phyloP scores from a whole-genome alignment of 1,140 invertebrate species.

The Bombus ignitus region DNA sequence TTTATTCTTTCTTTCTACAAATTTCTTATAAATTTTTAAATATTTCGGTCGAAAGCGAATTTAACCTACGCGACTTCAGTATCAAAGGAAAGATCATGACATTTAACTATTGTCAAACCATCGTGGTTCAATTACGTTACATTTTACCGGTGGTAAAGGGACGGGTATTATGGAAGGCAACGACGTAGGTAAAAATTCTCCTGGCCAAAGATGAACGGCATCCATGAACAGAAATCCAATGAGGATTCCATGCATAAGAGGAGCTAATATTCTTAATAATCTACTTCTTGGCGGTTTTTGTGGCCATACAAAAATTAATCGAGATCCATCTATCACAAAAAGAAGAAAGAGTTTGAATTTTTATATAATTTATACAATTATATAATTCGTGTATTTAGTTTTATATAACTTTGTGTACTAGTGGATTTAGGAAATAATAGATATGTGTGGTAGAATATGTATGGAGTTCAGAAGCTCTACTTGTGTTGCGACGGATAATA shows the following conservation, averaged over 20 bases:
- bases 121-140: slow-evolving; percentile 77
- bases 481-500: slow-evolving; percentile 60
- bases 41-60: slow-evolving; percentile 79
- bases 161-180: slow-evolving; percentile 65
- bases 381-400: background rate
- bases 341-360: background rate
- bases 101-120: slow-evolving; percentile 71
- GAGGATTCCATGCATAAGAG: slow-evolving; percentile 67
- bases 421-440: background rate
- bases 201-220: slow-evolving; percentile 76
- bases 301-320: slow-evolving; percentile 78
- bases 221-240: slow-evolving; percentile 70
- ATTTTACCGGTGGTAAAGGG: slow-evolving; percentile 72
- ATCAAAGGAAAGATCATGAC: background rate
- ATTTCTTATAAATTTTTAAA: slow-evolving; percentile 83
- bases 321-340: slow-evolving; percentile 69
- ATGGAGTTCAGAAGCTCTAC: slow-evolving; percentile 21
- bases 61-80: background rate
- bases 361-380: background rate
- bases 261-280: slow-evolving; percentile 65
- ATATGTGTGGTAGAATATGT: too few relatives aligned
- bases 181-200: slow-evolving; percentile 75
- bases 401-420: background rate
- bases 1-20: too few relatives aligned
- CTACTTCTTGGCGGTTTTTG: slow-evolving; percentile 68